These are phyloP conservation scores for Cosmia pyralina DNA, from an alignment of 2,888 invertebrate species.

Conservation along the genomic window DNA sequence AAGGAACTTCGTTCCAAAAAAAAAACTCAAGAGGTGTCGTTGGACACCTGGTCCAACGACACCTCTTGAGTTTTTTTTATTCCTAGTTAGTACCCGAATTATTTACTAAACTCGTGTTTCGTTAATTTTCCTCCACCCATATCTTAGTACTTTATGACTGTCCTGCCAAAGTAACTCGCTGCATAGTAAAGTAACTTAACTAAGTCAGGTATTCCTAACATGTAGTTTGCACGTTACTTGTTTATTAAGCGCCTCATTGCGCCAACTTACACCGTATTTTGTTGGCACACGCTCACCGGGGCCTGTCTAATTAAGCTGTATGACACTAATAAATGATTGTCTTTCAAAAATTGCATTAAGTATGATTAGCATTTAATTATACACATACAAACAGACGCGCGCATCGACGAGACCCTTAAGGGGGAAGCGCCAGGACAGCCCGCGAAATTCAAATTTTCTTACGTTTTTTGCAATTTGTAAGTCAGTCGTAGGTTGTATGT, in stretches of 20 bases:
- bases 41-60: too few species aligned
- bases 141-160: neutral
- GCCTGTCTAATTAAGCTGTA: conserved; percentile 17
- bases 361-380: too few species aligned
- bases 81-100: neutral
- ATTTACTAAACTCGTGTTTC: neutral
- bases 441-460: too few species aligned
- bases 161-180: conserved; percentile 4
- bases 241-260: conserved; percentile 37
- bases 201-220: conserved; percentile 26
- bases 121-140: neutral
- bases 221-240: conserved; percentile 21
- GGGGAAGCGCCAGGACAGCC: too few species aligned
- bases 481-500: too few species aligned
- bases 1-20: too few species aligned
- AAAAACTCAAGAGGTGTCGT: too few species aligned
- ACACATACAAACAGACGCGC: too few species aligned
- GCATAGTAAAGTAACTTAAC: neutral
- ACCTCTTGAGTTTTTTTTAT: too few species aligned
- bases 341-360: neutral
- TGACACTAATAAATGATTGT: neutral
- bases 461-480: too few species aligned
- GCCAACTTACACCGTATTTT: conserved; percentile 18
- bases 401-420: too few species aligned
- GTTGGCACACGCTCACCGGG: conserved; percentile 17